phyloP scores from a whole-genome alignment of 2,888 invertebrate genomes.

The Nezara viridula region DNA sequence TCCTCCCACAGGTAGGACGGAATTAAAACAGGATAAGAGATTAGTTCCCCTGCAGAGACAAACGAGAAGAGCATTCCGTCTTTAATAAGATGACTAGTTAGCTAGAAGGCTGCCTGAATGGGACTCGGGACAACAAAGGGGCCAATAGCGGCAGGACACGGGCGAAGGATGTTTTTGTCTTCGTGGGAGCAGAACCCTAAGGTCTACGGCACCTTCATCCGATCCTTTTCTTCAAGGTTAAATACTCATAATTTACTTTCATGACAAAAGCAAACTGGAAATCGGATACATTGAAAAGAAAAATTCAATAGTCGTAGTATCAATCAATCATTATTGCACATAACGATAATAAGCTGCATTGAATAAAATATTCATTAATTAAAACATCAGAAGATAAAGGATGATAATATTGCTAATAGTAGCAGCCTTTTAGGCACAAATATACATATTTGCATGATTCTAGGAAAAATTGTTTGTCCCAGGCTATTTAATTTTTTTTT shows the following conservation, averaged over 20 bases:
- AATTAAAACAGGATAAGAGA: constrained; percentile 45
- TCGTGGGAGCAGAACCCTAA: neutral
- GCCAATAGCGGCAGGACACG: neutral
- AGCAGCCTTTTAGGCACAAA: too few species aligned
- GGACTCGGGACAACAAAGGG: neutral
- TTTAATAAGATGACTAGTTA: constrained; percentile 43
- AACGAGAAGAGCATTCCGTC: neutral
- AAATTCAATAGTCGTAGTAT: too few species aligned
- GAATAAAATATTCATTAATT: too few species aligned
- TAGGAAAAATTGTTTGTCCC: too few species aligned
- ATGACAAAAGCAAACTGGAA: neutral
- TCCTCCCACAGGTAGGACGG: neutral
- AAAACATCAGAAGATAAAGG: too few species aligned
- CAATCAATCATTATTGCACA: too few species aligned
- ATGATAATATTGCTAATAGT: too few species aligned
- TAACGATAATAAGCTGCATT: too few species aligned
- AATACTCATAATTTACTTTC: neutral
- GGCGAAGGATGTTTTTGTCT: constrained; percentile 4
- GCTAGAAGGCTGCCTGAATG: neutral
- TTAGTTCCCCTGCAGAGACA: constrained; percentile 32
- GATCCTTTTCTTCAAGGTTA: neutral
- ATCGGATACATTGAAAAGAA: too few species aligned
- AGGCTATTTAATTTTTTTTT: too few species aligned
- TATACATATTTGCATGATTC: too few species aligned
- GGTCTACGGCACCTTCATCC: neutral